Conservation (phyloP, 1,140 invertebrate genomes). For the Archivesica marissinica region DNA sequence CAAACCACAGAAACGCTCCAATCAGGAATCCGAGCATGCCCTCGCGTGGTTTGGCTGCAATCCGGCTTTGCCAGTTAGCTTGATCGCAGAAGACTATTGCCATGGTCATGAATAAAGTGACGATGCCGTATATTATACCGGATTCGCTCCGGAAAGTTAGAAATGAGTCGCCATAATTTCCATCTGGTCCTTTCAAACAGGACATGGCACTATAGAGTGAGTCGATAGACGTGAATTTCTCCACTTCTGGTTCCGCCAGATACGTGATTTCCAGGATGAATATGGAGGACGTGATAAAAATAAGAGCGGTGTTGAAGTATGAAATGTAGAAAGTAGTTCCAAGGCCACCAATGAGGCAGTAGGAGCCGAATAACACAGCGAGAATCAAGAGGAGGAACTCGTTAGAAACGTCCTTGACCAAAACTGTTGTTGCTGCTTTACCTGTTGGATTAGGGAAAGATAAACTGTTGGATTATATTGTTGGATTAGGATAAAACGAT, state of each 20-base stretch:
- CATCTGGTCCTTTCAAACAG: constrained; percentile 71
- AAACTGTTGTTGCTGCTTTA: constrained; percentile 63
- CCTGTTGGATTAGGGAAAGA: no score
- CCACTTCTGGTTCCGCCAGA: constrained; percentile 46
- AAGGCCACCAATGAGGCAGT: constrained; percentile 83
- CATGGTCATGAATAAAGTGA: constrained; percentile 76
- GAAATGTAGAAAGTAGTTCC: constrained; percentile 84
- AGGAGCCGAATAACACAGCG: constrained; percentile 78
- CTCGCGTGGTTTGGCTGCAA: constrained; percentile 80
- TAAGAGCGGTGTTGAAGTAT: constrained; percentile 82
- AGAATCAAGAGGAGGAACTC: constrained; percentile 73
- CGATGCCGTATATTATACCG: constrained; percentile 64
- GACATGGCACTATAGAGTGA: not conserved
- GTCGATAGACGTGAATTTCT: constrained; percentile 6
- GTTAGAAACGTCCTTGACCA: constrained; percentile 69
- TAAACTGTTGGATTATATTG: no score
- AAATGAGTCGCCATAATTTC: constrained; percentile 73
- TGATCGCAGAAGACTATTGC: constrained; percentile 83
- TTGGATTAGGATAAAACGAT: no score
- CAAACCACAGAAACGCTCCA: constrained; percentile 82
- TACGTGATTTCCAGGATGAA: constrained; percentile 70
- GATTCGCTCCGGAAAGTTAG: constrained; percentile 69
- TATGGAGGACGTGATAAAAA: constrained; percentile 74
- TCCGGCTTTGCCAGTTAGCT: constrained; percentile 81
- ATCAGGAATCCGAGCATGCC: constrained; percentile 79